phyloP scores from a whole-genome alignment of 2,888 invertebrate genomes.

The Fragum sueziense region DNA sequence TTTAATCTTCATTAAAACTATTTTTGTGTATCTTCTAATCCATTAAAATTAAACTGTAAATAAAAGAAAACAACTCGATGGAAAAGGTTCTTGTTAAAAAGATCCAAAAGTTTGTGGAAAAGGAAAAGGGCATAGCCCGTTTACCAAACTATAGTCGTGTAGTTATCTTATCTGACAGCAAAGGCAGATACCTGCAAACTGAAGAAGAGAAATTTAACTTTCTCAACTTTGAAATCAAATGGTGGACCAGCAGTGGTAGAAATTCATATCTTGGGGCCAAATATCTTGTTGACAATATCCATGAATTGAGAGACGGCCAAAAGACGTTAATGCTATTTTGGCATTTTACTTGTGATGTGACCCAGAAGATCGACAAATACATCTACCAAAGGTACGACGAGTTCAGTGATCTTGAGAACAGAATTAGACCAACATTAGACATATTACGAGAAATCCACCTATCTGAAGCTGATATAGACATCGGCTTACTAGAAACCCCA shows the following conservation, averaged over 20 bases:
- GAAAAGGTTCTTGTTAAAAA: no score
- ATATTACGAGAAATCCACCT: neutral
- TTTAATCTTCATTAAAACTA: no score
- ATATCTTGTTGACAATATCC: neutral
- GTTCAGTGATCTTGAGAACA: neutral
- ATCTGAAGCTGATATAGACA: neutral
- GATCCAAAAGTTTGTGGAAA: neutral
- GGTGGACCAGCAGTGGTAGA: neutral
- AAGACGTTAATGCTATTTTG: neutral
- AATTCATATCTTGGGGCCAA: neutral
- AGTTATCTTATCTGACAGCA: neutral
- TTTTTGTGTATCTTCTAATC: no score
- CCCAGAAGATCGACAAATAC: neutral
- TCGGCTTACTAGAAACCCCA: neutral
- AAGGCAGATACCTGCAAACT: neutral
- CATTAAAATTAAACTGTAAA: no score
- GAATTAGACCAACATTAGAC: neutral
- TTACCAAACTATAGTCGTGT: neutral
- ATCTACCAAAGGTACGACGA: neutral
- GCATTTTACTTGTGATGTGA: conserved; percentile 2
- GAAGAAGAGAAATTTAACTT: neutral
- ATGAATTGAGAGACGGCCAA: neutral
- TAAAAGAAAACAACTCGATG: neutral
- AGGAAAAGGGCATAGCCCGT: neutral
- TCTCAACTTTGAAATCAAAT: neutral